Evolutionary conservation across 2,888 invertebrate genomes (phyloP).

Genomic region (Orthosia gothica): DNA sequence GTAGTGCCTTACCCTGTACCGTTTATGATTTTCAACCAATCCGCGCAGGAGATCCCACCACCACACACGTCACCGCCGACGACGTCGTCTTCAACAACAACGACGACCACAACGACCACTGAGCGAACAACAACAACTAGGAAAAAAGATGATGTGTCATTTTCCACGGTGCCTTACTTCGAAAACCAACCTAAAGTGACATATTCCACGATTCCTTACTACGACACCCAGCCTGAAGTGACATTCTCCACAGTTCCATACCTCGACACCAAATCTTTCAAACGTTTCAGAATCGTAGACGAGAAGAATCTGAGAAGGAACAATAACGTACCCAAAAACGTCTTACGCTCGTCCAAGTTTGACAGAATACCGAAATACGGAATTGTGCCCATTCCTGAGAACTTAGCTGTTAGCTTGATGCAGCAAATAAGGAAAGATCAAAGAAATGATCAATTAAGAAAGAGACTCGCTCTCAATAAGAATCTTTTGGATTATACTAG

Average conservation of each 20-base stretch:
- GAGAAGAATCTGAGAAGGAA: constrained; percentile 35
- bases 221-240: background rate
- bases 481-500: constrained; percentile 20
- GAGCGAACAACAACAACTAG: background rate
- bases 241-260: constrained; percentile 21
- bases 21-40: constrained; percentile 46
- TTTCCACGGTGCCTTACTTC: constrained; percentile 23
- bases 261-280: background rate
- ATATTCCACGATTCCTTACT: constrained; percentile 22
- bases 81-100: background rate
- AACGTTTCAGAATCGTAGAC: constrained; percentile 38
- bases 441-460: constrained; percentile 16
- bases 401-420: constrained; percentile 59
- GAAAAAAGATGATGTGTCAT: background rate
- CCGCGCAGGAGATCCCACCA: background rate
- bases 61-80: background rate
- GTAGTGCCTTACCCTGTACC: constrained; percentile 58
- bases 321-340: constrained; percentile 16
- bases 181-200: background rate
- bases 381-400: constrained; percentile 67
- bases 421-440: constrained; percentile 42
- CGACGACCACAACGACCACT: constrained; percentile 5
- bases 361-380: constrained; percentile 53
- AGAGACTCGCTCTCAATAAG: constrained; percentile 5
- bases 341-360: constrained; percentile 11